Base-by-base conservation (phyloP, 2,888 invertebrate genomes). In the Meandrusa payeni region DNA sequence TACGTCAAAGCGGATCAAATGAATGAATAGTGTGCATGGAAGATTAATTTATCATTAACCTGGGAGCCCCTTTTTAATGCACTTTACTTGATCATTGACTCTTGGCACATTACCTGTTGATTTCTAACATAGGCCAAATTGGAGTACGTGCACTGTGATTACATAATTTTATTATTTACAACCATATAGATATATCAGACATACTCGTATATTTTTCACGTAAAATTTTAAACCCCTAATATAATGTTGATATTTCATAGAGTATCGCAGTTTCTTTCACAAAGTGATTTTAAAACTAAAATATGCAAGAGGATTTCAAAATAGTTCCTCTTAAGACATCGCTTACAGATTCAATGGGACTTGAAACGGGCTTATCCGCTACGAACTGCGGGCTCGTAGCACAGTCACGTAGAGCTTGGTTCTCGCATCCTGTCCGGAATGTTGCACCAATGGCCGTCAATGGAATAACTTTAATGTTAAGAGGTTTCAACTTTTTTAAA, bases 331-430 rank as follows among this genome's bases (percentile, higher is more conserved):
- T 15, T n/a, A 17, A 26, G n/a, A 13, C 12, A 23, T 32, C 22
- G 26, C 26, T 27, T 37, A 27, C 26, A 9, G 12, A 19, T 28
- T 37, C 27, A 27, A 37, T 27, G 4, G 20, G 20, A 27, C 20
- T 27, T 10, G 17, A 19, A 31, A 10, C 31, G 9, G 9, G 17
- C 19, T 5, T 1, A n/a, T 9, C 17, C 7, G 4, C 17, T 17
- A 23, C 12, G 19, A 22, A 7, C 33, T 5, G 19, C 2, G 7
- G 12, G 24, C 33, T n/a, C 13, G 22, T 10, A 36, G 28, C 29
- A 31, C 22, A 34, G 32, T 37, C 37, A 36, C 37, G 37, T 41
- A 17, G 6, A 13, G 20, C 29, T 31, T 24, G 32, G 28, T 28
- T 27, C 12, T 32, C 27, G 20, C 41, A n/a, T 17, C 19, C 23